Evolutionary conservation across 1,140 invertebrate species (phyloP), one percentile per base, ranked within the genome.

Genomic region (Panulirus ornatus): DNA sequence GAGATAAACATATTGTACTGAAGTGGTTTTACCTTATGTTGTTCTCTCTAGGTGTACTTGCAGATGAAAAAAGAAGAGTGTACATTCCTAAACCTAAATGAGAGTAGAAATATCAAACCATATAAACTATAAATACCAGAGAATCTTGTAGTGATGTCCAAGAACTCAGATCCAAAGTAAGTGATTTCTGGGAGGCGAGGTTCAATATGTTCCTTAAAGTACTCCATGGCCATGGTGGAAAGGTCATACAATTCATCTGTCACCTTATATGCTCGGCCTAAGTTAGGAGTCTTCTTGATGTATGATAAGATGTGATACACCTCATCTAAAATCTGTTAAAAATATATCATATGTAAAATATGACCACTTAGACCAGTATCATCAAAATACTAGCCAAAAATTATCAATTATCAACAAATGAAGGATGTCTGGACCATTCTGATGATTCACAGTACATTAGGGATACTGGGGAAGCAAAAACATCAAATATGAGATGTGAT

Each of bases 141-240:
- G 63, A 84, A 90, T 84, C 70, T 63, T 44, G 92, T 78, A 42
- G 96, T 95, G 44, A 92, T 93, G 93, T 96, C 96, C 91, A 97
- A 94, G 93, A 97, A 97, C 93, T 97, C 97, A 40, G 97, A 96
- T 90, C 96, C 96, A 94, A 97, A 97, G 94, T 97, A 97, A 34
- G 96, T 96, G 91, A 98, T 97, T 94, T 97, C 97, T 40, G 97
- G 97, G 91, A 98, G 94, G 89, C 96, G 96, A 47, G 97, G 96
- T 93, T 98, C 97, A 93, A 98, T 97, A 91, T 96, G 96, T 94
- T 98, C 97, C 93, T 97, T 97, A 93, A 98, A 98, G 94, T 97
- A 98, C 94, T 98, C 97, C 97, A 98, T 97, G 38, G 97, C 97
- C 97, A 98, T 98, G 36, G 97, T 97, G 42, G 97, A 97, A 78